A percentile compares a stretch with the other conserved stretches of the same genome.
These are phyloP conservation scores for Euleptes europaea DNA, from an alignment of 2,113 vertebrate species.

Conservation along the genomic window DNA sequence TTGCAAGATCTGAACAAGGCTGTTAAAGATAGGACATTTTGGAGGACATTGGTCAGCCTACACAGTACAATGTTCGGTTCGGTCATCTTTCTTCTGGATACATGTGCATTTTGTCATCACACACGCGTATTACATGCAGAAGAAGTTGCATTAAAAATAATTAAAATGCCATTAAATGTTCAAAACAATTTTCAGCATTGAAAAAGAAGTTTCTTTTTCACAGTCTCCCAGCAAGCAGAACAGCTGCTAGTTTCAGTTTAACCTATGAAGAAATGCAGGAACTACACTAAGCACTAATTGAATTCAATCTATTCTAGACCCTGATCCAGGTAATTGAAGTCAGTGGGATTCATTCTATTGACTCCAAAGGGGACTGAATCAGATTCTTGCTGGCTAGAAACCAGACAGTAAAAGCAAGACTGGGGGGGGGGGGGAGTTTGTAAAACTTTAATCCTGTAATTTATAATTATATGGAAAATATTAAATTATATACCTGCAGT, in stretches of 20 bases:
- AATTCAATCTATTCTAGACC: conserved; percentile 1
- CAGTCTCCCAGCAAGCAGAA: neutral
- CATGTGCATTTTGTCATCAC: neutral
- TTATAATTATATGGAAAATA: neutral
- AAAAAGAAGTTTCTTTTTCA: neutral
- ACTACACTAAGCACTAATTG: neutral
- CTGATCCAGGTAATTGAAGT: neutral
- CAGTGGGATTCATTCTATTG: neutral
- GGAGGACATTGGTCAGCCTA: too few species aligned
- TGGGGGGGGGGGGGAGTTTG: neutral
- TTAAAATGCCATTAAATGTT: neutral
- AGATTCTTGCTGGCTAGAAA: neutral
- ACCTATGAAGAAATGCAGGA: neutral
- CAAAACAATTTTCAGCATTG: neutral
- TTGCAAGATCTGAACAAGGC: too few species aligned
- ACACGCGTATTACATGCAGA: neutral
- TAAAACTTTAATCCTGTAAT: neutral
- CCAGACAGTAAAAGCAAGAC: fast-evolving
- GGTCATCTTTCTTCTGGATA: neutral
- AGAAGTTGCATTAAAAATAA: neutral
- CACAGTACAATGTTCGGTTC: neutral
- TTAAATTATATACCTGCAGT: neutral
- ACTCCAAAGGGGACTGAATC: neutral
- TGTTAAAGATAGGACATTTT: too few species aligned
- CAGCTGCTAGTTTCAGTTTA: neutral